Base-by-base conservation (phyloP, 2,888 invertebrate genomes). In the Megalurothrips usitatus region DNA sequence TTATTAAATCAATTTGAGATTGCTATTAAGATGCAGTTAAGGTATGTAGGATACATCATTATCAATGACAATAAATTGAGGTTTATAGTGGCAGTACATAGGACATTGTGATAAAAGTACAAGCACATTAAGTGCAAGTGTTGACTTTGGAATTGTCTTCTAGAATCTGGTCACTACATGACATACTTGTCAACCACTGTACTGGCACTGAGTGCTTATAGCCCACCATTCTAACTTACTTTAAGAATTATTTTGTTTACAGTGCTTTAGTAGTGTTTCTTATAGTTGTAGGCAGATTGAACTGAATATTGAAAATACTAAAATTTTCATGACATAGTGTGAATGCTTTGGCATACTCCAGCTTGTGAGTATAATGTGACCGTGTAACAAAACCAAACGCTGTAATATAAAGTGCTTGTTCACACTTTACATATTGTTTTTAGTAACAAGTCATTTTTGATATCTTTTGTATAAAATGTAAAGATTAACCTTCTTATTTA, bases 361-460 rank as follows among this genome's bases (percentile, higher is more conserved):
- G 68, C 68, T 75, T 75, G 68, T 12, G 68, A 75, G 68, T 75
- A 23, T 75, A 26, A 23, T 75, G 23, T 75, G 68, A 75, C 26
- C 26, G 9, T 75, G 68, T 75, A 75, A 75, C 68, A 75, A 75
- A 75, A 26, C 68, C 68, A 75, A 75, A 26, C 26, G 68, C 68
- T 75, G 68, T 75, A 75, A 75, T 75, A 75, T 26, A 75, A 75
- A 75, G 23, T 75, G 68, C 68, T 75, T 75, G 1, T 26, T 75
- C 26, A 12, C 68, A 26, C 23, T 75, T 12, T 75, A 8, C 26
- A 75, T 75, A 75, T 23, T 26, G 26, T 26, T 75, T 26, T n/a
- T 75, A 75, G 68, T 75, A 75, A 75, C 68, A 75, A 75, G 68
- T 75, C 68, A 75, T 75, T 75, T 75, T 75, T 75, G 68, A 75